Evolutionary conservation across 2,888 invertebrate genomes (phyloP), one percentile per base, ranked within the genome.

Genomic region (Coelogynopora nodosa): DNA sequence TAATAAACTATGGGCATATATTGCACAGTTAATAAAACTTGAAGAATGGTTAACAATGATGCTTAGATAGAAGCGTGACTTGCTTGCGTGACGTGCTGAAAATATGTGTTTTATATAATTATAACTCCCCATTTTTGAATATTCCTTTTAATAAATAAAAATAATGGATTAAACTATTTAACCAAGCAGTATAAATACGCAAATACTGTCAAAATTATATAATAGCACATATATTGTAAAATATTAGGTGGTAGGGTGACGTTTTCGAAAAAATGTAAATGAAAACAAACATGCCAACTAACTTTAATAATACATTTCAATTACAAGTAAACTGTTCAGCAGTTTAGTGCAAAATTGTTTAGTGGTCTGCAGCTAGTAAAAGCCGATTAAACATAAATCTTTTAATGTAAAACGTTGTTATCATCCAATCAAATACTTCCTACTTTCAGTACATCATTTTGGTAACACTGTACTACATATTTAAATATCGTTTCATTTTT

Each of bases 21-120:
- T 13, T 74, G 27, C 23, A 23, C 18, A 23, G 5, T 26, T 74
- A 74, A 74, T 74, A n/a, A 74, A 26, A 74, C 5, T 74, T n/a
- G 2, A 26, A 74, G 23, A 13, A 74, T 74, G 74, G 23, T 26
- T 74, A 26, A 23, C 10, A 74, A 74, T 74, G 23, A 13, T 74
- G 23, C 74, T 74, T 74, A 23, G 74, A 74, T 74, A 74, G 23
- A n/a, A 74, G 74, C 74, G 74, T 49, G 49, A 49, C 18, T 49
- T 49, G 49, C 49, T 49, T 49, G 49, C 49, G 49, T 74, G 27
- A 74, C 74, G 74, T 74, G 74, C 74, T 74, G 27, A 26, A 74
- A 74, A 74, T 74, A 13, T 74, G 74, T 74, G n/a, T 74, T 74
- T 74, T 74, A 74, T 74, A 26, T 74, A n/a, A 74, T 26, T 74